These are phyloP conservation scores for Xiphias gladius DNA, from an alignment of 2,113 vertebrate genomes.

Conservation along the genomic window DNA sequence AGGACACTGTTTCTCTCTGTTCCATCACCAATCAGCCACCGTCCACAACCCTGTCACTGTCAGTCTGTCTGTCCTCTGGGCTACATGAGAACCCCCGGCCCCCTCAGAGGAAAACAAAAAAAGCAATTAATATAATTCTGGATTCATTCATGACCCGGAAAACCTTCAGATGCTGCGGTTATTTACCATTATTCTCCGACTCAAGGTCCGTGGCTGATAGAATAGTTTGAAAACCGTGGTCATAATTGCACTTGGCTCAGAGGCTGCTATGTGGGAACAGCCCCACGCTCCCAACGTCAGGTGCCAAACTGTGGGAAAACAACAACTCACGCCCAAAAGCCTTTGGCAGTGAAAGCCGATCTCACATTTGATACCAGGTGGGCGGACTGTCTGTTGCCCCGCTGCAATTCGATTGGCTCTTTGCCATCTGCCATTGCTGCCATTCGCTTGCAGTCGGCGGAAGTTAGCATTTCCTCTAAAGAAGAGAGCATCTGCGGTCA, in stretches of 20 bases:
- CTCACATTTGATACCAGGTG: neutral
- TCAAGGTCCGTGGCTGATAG: neutral
- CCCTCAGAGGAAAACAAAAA: neutral
- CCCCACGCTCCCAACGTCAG: neutral
- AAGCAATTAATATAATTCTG: neutral
- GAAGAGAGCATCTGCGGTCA: neutral
- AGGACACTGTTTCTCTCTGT: conserved; percentile 41
- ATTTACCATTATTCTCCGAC: neutral
- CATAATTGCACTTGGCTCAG: neutral
- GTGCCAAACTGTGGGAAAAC: neutral
- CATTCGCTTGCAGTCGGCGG: neutral
- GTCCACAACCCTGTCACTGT: conserved; percentile 17
- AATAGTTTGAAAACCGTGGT: neutral
- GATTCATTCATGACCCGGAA: neutral
- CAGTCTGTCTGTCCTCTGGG: conserved; percentile 32
- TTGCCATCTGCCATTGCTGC: neutral
- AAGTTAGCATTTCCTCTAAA: neutral
- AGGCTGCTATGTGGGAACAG: neutral
- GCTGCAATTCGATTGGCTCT: neutral
- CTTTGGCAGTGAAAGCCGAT: neutral
- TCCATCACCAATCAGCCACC: conserved; percentile 30
- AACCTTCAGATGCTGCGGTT: neutral
- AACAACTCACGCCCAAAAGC: neutral
- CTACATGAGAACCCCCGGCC: too few species aligned
- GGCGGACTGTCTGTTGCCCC: neutral